A percentile compares a stretch with the other conserved stretches of the same genome.
These are phyloP conservation scores for Dipodomys merriami DNA, from an alignment of 2,113 vertebrate species.

Conservation along the genomic window DNA sequence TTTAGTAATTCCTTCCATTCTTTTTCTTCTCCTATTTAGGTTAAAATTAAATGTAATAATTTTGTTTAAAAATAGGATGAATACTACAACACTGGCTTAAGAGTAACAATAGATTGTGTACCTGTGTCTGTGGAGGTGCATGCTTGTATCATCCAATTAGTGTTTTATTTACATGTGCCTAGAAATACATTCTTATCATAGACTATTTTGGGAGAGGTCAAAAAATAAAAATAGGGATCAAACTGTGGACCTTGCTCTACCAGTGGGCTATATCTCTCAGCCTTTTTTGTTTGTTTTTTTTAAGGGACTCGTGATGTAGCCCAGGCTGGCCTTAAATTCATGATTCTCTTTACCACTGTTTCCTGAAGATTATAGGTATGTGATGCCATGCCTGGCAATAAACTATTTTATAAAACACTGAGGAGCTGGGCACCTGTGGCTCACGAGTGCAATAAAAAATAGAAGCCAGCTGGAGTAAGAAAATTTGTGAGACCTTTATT, in stretches of 20 bases:
- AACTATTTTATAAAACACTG: not conserved
- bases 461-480: no score
- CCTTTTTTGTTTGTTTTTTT: not conserved
- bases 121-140: not conserved
- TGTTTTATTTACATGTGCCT: constrained; percentile 1
- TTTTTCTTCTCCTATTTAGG: not conserved
- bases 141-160: not conserved
- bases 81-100: no score
- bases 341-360: not conserved
- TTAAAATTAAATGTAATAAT: constrained; percentile 40
- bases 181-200: constrained; percentile 1
- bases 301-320: not conserved
- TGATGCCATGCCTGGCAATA: not conserved
- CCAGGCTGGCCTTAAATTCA: not conserved
- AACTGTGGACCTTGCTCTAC: not conserved
- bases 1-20: constrained; percentile 22
- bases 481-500: no score
- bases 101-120: constrained; percentile 7
- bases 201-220: not conserved
- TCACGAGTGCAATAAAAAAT: no score
- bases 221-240: no score
- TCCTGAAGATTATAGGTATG: not conserved
- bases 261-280: not conserved
- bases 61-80: constrained; percentile 45
- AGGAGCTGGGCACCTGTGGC: no score